Conservation (phyloP, 1,140 invertebrate genomes). For the Lithobius niger region DNA sequence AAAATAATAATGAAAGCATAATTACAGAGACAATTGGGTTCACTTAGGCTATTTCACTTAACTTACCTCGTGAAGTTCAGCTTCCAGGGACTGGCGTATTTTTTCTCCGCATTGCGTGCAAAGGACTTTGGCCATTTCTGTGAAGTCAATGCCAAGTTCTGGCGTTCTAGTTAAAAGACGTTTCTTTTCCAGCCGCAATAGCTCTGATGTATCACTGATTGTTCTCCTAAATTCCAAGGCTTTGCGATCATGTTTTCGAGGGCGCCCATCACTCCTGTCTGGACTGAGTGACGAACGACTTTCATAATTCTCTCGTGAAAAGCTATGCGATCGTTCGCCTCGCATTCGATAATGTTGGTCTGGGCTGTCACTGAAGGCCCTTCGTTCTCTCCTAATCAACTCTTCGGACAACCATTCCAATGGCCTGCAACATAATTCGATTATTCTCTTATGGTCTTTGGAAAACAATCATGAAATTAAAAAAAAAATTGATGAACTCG, state of each 20-base stretch:
- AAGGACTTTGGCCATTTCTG: constrained; percentile 8
- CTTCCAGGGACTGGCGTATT: not conserved
- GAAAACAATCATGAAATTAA: too few species aligned
- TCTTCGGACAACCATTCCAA: too few species aligned
- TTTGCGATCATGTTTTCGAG: constrained; percentile 4
- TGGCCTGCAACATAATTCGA: too few species aligned
- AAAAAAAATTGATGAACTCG: too few species aligned
- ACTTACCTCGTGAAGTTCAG: constrained; percentile 1
- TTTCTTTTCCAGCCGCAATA: not conserved
- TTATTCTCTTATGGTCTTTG: too few species aligned
- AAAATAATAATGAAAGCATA: not conserved
- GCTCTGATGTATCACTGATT: constrained; percentile 4
- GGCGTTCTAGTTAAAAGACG: not conserved
- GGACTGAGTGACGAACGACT: not conserved
- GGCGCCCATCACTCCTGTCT: not conserved
- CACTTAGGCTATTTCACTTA: not conserved
- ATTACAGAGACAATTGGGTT: not conserved
- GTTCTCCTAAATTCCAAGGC: constrained; percentile 4
- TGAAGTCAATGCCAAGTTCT: constrained; percentile 1
- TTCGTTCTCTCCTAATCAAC: too few species aligned
- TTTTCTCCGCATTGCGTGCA: constrained; percentile 21
- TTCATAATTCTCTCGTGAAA: not conserved
- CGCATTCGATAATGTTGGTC: not conserved
- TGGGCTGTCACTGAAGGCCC: not conserved
- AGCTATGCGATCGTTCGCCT: not conserved